A percentile compares a stretch with the other conserved stretches of the same genome.
Conservation (phyloP, 1,140 invertebrate species). For the Ridgeia piscesae region DNA sequence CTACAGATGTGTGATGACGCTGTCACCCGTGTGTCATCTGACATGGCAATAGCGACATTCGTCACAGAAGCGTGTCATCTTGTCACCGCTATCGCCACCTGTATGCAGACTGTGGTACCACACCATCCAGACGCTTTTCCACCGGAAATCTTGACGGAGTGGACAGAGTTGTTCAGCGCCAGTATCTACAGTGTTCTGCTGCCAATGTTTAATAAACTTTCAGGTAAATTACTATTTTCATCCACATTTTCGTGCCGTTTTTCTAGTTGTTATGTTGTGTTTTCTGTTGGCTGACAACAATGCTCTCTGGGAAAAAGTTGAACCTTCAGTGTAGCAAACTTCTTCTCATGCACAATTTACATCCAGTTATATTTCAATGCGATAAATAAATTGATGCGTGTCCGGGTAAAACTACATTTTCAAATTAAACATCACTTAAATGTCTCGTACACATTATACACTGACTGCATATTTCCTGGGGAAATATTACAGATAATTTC, state of each 20-base stretch:
- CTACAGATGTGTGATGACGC: not conserved
- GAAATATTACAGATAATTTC: no score
- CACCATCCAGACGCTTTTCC: constrained; percentile 29
- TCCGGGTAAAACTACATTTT: no score
- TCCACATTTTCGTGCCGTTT: not conserved
- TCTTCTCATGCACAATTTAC: no score
- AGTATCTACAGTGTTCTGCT: constrained; percentile 45
- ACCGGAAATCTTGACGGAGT: constrained; percentile 58
- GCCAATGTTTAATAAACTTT: constrained; percentile 41
- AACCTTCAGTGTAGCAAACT: no score
- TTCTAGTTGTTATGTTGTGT: not conserved
- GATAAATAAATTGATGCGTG: no score
- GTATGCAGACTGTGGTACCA: constrained; percentile 22
- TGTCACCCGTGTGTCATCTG: not conserved
- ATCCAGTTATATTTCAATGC: no score
- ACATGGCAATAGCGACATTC: constrained; percentile 31
- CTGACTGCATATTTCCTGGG: no score
- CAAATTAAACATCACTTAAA: no score
- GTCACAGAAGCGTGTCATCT: constrained; percentile 21
- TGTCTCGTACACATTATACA: no score
- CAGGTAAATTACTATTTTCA: constrained; percentile 33
- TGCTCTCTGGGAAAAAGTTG: no score
- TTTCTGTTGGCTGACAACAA: no score
- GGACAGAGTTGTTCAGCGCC: constrained; percentile 57
- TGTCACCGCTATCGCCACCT: constrained; percentile 27